Base-by-base conservation (phyloP, 2,113 vertebrate species). In the Anas platyrhynchos region DNA sequence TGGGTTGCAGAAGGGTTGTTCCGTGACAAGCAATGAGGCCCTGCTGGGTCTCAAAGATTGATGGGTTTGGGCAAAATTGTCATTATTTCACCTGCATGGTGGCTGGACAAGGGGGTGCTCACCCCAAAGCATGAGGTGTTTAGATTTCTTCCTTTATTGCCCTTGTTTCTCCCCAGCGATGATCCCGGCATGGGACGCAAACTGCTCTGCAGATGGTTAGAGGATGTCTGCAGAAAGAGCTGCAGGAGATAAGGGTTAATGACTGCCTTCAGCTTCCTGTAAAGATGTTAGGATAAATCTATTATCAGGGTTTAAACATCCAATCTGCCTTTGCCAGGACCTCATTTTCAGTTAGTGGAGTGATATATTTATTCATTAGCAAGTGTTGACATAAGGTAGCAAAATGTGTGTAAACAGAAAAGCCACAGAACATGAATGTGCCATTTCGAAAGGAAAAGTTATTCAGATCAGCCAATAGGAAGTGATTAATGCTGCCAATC, bases 371-470 rank as follows among this genome's bases (percentile, higher is more conserved):
- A 97, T 98, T 98, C 97, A 98, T 97, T 98, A 98, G 96, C 96
- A 97, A 98, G 97, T 97, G 97, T 98, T 98, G 98, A 98, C 98
- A 98, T 89, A 98, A 98, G 97, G 97, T 98, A 98, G 98, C 97
- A 98, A 98, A 98, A 97, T 98, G 97, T 98, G 97, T 98, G 97
- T 98, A 98, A 98, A 98, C 97, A 98, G 97, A 97, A 96, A 98
- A 98, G 98, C 98, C 96, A 76, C 98, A 98, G 97, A 97, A 92
- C 96, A 94, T 90, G 96, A 98, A 97, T 97, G 96, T 97, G 96
- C 98, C 93, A 87, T 98, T 98, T 97, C 86, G 95, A 97, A 96
- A 97, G 96, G 97, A 95, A 93, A 95, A 97, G 82, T 96, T 95
- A 86, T 96, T 94, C 90, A 84, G 90, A 95, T 97, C 55, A 84